A percentile compares a stretch with the other conserved stretches of the same genome.
Conservation (phyloP, 1,140 invertebrate genomes). For the Samia ricini region DNA sequence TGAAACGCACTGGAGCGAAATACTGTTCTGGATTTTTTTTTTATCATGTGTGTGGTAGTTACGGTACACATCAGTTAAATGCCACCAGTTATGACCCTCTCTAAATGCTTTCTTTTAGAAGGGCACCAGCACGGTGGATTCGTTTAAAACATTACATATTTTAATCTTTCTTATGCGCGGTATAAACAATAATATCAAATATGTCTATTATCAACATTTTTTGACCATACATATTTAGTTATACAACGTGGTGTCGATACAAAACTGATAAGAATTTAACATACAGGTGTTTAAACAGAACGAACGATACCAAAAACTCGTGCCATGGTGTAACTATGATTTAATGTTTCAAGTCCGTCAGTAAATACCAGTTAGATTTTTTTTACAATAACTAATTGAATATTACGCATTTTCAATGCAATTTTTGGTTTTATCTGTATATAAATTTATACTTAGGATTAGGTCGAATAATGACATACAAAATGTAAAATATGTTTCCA, state of each 20-base stretch:
- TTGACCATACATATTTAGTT: no score
- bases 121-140: no score
- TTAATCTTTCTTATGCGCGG: background rate
- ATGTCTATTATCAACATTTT: background rate
- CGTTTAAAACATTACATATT: no score
- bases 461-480: no score
- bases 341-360: background rate
- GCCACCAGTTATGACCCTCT: no score
- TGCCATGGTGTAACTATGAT: background rate
- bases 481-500: no score
- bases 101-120: no score
- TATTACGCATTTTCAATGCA: background rate
- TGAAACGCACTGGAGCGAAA: background rate
- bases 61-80: no score
- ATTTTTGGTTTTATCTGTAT: no score
- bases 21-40: background rate
- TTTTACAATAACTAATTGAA: background rate
- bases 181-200: background rate
- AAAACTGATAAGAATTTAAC: slow-evolving; percentile 14
- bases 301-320: background rate
- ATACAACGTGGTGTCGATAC: background rate
- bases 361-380: background rate
- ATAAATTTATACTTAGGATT: no score
- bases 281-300: slow-evolving; percentile 23
- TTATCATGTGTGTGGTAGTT: background rate